Evolutionary conservation across 2,797 vertebrate genomes (phyloP).

Genomic region (Scleropages formosus): DNA sequence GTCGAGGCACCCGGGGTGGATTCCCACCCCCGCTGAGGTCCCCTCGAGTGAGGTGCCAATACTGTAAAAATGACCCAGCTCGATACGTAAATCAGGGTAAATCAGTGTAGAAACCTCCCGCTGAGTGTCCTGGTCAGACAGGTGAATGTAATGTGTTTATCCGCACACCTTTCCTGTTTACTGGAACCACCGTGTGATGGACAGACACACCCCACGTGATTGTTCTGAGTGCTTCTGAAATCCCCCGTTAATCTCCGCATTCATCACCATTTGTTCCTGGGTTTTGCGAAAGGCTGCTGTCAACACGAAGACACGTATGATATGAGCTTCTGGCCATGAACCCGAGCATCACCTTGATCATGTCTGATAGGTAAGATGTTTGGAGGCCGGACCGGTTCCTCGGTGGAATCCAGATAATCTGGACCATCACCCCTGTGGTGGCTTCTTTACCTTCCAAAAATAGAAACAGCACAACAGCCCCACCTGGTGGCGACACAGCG

Average conservation of each 20-base stretch:
- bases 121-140: too few relatives aligned
- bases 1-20: too few relatives aligned
- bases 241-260: background rate
- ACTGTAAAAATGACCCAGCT: too few relatives aligned
- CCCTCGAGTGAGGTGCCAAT: too few relatives aligned
- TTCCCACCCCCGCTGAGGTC: too few relatives aligned
- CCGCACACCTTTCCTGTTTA: too few relatives aligned
- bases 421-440: conserved; percentile 6
- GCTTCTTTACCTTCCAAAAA: background rate
- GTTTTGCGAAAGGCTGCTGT: background rate
- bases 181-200: too few relatives aligned
- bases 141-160: too few relatives aligned
- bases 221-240: background rate
- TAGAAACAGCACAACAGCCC: conserved; percentile 4
- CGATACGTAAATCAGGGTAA: too few relatives aligned
- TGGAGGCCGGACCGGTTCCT: background rate
- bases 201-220: background rate
- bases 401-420: conserved; percentile 21
- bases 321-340: conserved; percentile 4
- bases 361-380: background rate
- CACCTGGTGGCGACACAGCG: conserved; percentile 12
- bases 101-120: too few relatives aligned
- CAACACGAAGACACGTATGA: background rate
- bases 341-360: background rate
- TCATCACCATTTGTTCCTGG: too few relatives aligned